Percentiles rank a stretch among this genome's conserved stretches.
These are phyloP conservation scores for Decapterus maruadsi DNA, from an alignment of 2,797 vertebrate genomes.

Conservation along the genomic window DNA sequence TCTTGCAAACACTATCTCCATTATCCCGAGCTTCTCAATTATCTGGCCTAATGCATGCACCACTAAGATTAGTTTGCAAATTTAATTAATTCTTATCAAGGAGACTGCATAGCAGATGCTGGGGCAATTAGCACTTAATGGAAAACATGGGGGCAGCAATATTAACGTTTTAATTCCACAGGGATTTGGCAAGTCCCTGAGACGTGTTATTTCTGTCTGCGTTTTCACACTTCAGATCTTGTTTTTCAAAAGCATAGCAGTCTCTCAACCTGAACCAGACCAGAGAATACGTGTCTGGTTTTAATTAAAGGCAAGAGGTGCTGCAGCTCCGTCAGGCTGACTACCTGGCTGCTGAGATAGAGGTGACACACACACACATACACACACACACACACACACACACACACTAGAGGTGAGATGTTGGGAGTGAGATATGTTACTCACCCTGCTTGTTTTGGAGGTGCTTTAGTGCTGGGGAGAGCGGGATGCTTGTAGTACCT, in stretches of 20 bases:
- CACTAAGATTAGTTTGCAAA: slow-evolving; percentile 87
- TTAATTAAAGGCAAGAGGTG: slow-evolving; percentile 72
- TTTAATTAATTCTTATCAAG: slow-evolving; percentile 90
- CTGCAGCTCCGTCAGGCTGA: slow-evolving; percentile 37
- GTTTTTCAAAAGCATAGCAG: slow-evolving; percentile 71
- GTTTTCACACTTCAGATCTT: slow-evolving; percentile 78
- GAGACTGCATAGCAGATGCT: slow-evolving; percentile 86
- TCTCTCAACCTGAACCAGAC: slow-evolving; percentile 77
- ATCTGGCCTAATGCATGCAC: slow-evolving; percentile 83
- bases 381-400: slow-evolving; percentile 12
- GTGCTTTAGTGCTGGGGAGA: slow-evolving; percentile 90
- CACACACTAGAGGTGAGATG: slow-evolving; percentile 51
- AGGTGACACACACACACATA: slow-evolving; percentile 52
- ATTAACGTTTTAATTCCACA: slow-evolving; percentile 84
- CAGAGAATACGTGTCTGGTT: slow-evolving; percentile 68
- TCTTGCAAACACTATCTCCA: slow-evolving; percentile 73
- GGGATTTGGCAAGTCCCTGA: slow-evolving; percentile 80
- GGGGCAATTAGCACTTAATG: slow-evolving; percentile 88
- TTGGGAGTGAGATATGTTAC: slow-evolving; percentile 75
- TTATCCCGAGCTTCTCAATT: slow-evolving; percentile 80
- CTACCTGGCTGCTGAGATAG: slow-evolving; percentile 59
- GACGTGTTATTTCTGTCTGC: slow-evolving; percentile 73
- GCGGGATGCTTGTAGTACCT: slow-evolving; percentile 89
- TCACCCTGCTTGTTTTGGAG: slow-evolving; percentile 91
- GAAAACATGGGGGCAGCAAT: slow-evolving; percentile 84